Percentiles rank a stretch among this genome's conserved stretches.
Conservation (phyloP, 2,797 vertebrate species). For the Malacoraja senta region DNA sequence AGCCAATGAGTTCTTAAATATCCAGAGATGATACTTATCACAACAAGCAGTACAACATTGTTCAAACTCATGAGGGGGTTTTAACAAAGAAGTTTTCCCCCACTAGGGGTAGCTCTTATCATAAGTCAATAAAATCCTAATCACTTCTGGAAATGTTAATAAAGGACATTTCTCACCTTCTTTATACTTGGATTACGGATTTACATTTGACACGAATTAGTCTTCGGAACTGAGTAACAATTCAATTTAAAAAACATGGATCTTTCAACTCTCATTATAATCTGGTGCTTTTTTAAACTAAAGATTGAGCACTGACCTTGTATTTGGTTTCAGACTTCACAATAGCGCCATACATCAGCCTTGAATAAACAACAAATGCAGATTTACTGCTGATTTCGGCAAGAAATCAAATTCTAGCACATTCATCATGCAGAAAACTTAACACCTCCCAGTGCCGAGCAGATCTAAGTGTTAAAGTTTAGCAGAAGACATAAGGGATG, state of each 20-base stretch:
- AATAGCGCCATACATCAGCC: not conserved
- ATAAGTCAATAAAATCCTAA: not conserved
- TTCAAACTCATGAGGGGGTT: not conserved
- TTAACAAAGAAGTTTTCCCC: not conserved
- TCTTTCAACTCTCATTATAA: not conserved
- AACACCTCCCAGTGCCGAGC: not conserved
- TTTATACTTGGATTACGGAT: slow-evolving; percentile 9
- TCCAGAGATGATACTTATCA: not conserved
- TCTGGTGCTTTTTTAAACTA: not conserved
- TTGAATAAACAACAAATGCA: slow-evolving; percentile 17
- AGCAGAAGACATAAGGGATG: not conserved
- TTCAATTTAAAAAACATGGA: not conserved
- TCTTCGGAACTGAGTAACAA: not conserved
- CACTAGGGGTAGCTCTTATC: slow-evolving; percentile 7
- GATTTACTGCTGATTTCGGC: slow-evolving; percentile 29
- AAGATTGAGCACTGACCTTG: not conserved
- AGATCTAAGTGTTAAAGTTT: not conserved
- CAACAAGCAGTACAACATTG: not conserved
- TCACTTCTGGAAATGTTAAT: slow-evolving; percentile 8
- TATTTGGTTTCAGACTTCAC: not conserved
- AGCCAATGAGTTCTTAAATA: not conserved
- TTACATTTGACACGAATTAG: slow-evolving; percentile 9
- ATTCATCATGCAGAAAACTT: slow-evolving; percentile 11
- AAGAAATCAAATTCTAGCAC: slow-evolving; percentile 5
- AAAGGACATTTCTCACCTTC: not conserved